A percentile compares a stretch with the other conserved stretches of the same genome.
Conservation (phyloP, 1,140 invertebrate species). For the Euglossa dilemma region DNA sequence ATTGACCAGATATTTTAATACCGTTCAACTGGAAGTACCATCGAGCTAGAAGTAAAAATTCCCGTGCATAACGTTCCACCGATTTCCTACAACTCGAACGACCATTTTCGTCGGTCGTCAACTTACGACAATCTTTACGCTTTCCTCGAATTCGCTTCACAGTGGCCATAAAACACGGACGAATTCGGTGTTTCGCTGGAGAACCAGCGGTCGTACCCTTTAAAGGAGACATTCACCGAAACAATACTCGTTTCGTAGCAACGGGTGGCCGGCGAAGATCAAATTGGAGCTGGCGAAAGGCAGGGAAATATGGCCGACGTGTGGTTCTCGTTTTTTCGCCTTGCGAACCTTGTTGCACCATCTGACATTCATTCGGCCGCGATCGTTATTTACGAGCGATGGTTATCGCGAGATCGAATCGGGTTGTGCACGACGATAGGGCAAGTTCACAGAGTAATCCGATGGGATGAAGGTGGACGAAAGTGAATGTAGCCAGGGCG, state of each 20-base stretch:
- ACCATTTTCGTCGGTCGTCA: neutral
- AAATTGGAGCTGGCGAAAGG: neutral
- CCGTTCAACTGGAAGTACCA: too few species aligned
- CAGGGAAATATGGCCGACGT: too few species aligned
- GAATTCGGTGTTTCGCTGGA: neutral
- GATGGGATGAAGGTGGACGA: neutral
- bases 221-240: neutral
- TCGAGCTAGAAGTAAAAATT: too few species aligned
- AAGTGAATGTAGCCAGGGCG: conserved; percentile 1
- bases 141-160: neutral
- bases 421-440: neutral
- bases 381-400: conserved; percentile 5
- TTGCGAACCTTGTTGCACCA: too few species aligned
- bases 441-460: neutral
- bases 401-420: neutral
- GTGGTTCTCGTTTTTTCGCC: too few species aligned
- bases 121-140: neutral
- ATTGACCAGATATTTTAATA: too few species aligned
- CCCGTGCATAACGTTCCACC: too few species aligned
- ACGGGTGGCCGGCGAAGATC: neutral
- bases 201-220: neutral
- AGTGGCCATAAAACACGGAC: conserved; percentile 1
- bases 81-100: too few species aligned
- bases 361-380: neutral
- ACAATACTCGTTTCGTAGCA: neutral